Base-by-base conservation (phyloP, 2,888 invertebrate species). In the Nemapogon koenigi region DNA sequence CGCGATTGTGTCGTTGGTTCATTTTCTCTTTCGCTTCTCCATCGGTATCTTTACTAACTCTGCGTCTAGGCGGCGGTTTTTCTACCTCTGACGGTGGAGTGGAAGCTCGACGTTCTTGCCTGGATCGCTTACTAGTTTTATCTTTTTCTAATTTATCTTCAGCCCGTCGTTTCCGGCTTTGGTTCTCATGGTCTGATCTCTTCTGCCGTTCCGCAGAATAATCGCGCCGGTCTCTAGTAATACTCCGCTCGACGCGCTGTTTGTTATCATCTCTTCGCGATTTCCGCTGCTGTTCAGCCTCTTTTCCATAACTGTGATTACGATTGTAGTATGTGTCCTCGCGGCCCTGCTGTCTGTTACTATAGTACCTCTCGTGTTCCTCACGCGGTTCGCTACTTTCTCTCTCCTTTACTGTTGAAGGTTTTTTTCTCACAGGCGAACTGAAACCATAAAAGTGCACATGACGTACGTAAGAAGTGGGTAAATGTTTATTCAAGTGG, bases 291-390 rank as follows among this genome's bases (percentile, higher is more conserved):
- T 4, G 4, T 18, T 33, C 33, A 18, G 14, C 19, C 4, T 33
- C 19, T 43, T 71, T 78, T 41, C 79, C 81, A 46, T 75, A 65
- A 49, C 67, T 76, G 39, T 45, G 50, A 46, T 61, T 72, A 41
- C 42, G 55, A 30, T 60, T 61, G 17, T 39, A 33, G 16, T 33
- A 18, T 11, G 18, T 37, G 17, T 75, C 78, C 41, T 76, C 79
- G 46, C 67, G 76, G 28, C 68, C 73, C 39, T 65, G 62, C 4
- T 79, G 73, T 29, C 67, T 65, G 38, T 67, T 78, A 48, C 68
- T 76, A 45, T 53, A 49, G 8, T 59, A 54, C 46, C 53, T 41
- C 48, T 75, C 53, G 57, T 69, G 50, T 16, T 16, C 17, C 15
- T 31, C 31, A 8, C 4, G 16, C 7, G n/a, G 17, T 11, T 31